Base-by-base conservation (phyloP, 2,797 vertebrate genomes). In the Channallabes apus region DNA sequence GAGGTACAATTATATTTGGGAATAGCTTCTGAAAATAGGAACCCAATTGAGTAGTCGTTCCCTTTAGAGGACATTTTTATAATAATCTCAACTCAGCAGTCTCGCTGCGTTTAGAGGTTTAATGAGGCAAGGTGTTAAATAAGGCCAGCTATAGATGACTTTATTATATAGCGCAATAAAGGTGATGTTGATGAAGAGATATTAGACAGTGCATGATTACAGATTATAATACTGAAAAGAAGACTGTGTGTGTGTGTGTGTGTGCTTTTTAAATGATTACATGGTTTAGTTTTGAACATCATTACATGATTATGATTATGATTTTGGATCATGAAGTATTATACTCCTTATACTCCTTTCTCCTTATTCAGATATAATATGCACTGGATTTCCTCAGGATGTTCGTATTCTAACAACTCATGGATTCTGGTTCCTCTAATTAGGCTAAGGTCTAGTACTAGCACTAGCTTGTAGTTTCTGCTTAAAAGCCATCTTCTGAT, bases 11-110 rank as follows among this genome's bases (percentile, higher is more conserved):
- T 64, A 58, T 79, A 35, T 85, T 75, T 46, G 86, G 59, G 68
- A 62, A 76, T 38, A 65, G 22, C 59, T 68, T 38, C 84, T 62
- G 32, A 79, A 61, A 87, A 87, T 84, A 82, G 79, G 59, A 82
- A 35, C 15, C 67, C 67, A 59, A 75, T 65, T 82, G 83, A 84
- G 77, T 58, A 59, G 65, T 80, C 24, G 18, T 79, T 86, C 82
- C 81, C 83, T 84, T 82, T 29, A 68, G 73, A 86, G 86, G 79
- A 86, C 82, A 80, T 89, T 87, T 88, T 84, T 87, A 76, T 82
- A 84, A 82, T 64, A 86, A 79, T 73, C 86, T 86, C 41, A 64
- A 79, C 78, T 89, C 86, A 84, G 84, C 86, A 86, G 62, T 85
- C 62, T 46, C 35, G 54, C 75, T 73, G 80, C 71, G 35, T 87